Evolutionary conservation across 2,888 invertebrate species (phyloP).

Genomic region (Drosophila setosimentum): DNA sequence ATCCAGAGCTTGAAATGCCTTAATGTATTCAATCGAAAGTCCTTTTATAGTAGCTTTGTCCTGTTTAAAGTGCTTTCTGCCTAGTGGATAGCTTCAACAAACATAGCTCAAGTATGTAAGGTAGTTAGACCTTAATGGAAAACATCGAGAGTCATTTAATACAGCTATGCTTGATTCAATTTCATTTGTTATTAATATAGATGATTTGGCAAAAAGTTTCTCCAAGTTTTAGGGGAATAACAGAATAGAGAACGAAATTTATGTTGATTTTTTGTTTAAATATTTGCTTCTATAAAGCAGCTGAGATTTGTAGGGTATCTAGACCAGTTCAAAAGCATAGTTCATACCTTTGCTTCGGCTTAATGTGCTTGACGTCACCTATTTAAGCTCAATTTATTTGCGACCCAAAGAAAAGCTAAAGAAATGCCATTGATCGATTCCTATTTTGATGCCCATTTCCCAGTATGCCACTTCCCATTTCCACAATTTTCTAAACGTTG

Average conservation of each 20-base stretch:
- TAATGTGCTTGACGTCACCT: conserved; percentile 74
- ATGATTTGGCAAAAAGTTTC: background rate
- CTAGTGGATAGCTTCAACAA: conserved; percentile 11
- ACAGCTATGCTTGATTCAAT: background rate
- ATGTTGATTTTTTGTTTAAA: background rate
- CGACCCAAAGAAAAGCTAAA: conserved; percentile 56
- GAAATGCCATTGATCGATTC: conserved; percentile 74
- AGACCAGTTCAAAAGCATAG: too few species aligned
- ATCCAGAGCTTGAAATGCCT: background rate
- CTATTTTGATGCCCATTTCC: conserved; percentile 21
- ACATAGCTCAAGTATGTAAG: background rate
- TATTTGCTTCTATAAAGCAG: background rate
- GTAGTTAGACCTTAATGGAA: background rate
- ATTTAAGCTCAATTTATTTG: conserved; percentile 80
- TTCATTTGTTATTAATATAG: background rate
- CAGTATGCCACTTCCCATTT: conserved; percentile 5
- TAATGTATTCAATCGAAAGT: background rate
- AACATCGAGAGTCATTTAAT: conserved; percentile 1
- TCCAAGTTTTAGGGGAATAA: background rate
- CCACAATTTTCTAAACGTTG: conserved; percentile 32
- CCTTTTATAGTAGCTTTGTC: conserved; percentile 16
- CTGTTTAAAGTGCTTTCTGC: conserved; percentile 17
- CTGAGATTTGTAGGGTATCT: conserved; percentile 15
- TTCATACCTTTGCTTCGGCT: conserved; percentile 47
- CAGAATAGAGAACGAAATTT: background rate